phyloP scores from a whole-genome alignment of 53 echinoderm and acorn worm genomes.

The Stichopus horrens region DNA sequence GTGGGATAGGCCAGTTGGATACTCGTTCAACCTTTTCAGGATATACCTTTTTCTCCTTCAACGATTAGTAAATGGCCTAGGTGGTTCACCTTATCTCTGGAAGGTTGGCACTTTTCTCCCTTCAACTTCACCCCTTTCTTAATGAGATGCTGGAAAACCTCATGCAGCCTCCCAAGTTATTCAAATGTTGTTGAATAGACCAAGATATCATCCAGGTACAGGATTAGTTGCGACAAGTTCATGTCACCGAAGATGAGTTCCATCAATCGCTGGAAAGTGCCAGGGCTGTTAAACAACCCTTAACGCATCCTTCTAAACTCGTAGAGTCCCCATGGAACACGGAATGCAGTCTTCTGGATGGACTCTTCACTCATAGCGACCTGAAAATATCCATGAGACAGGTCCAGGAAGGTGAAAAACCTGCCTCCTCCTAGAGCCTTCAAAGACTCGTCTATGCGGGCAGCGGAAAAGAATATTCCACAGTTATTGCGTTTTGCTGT shows the following conservation, averaged over 20 bases:
- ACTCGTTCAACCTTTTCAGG: constrained; percentile 44
- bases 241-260: constrained; percentile 61
- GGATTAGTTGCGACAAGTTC: constrained; percentile 41
- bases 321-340: no score
- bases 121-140: constrained; percentile 48
- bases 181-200: constrained; percentile 46
- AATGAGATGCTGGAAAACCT: constrained; percentile 15
- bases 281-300: no score
- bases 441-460: no score
- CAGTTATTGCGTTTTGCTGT: no score
- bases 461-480: no score
- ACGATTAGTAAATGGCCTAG: constrained; percentile 42
- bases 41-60: constrained; percentile 31
- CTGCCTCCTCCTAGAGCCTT: no score
- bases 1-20: constrained; percentile 41
- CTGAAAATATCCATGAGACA: no score
- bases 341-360: no score
- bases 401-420: no score
- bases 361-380: no score
- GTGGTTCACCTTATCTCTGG: constrained; percentile 23
- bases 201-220: constrained; percentile 63
- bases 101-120: constrained; percentile 53
- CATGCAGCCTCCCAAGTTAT: constrained; percentile 10
- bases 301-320: no score
- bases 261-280: no score